phyloP scores from a whole-genome alignment of 2,113 vertebrate species.

The Actenoides hombroni region DNA sequence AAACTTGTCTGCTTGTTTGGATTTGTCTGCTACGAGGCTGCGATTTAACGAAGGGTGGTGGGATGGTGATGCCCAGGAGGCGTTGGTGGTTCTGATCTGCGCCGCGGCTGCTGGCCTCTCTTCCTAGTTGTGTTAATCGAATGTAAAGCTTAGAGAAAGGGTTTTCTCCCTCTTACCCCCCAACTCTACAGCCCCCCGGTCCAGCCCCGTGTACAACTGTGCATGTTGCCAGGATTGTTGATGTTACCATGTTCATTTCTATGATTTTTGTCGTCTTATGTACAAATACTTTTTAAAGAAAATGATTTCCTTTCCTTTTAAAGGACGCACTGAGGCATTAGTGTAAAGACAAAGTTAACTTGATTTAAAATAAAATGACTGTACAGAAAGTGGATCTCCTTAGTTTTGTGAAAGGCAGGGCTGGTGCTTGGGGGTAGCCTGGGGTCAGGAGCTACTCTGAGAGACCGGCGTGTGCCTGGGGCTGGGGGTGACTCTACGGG shows the following conservation, averaged over 20 bases:
- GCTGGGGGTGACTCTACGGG: not conserved
- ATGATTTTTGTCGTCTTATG: constrained; percentile 17
- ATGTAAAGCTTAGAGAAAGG: not conserved
- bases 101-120: not conserved
- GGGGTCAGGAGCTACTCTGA: not conserved
- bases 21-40: not conserved
- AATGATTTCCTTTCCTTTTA: constrained; percentile 19
- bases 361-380: constrained; percentile 59
- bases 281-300: constrained; percentile 58
- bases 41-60: rapidly evolving
- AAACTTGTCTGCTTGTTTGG: rapidly evolving
- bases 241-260: not conserved
- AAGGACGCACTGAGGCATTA: constrained; percentile 45
- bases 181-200: not conserved
- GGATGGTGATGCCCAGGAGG: rapidly evolving
- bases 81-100: rapidly evolving
- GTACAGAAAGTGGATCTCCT: not conserved
- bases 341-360: constrained; percentile 29
- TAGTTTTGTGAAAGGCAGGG: not conserved
- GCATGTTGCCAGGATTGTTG: constrained; percentile 27
- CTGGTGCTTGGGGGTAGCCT: rapidly evolving
- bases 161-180: not conserved
- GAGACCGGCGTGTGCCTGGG: rapidly evolving
- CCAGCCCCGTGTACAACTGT: not conserved
- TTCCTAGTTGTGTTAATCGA: not conserved